Conservation (phyloP, 2,888 invertebrate species). For the Phasia obesa region DNA sequence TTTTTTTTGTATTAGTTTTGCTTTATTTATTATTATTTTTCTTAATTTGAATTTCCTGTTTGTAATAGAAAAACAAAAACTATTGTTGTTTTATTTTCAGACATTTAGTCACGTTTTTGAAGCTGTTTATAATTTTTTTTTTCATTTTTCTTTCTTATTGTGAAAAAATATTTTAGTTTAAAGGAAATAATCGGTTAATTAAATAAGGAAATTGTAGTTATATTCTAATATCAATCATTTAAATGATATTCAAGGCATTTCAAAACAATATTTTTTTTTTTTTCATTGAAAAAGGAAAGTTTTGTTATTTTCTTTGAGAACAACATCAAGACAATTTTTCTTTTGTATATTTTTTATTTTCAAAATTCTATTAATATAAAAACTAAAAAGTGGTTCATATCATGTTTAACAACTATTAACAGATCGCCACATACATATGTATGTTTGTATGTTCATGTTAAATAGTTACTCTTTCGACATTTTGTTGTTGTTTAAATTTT, state of each 20-base stretch:
- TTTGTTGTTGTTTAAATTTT: slow-evolving; percentile 16
- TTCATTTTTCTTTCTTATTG: slow-evolving; percentile 25
- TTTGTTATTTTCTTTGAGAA: too few species aligned
- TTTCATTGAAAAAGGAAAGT: too few species aligned
- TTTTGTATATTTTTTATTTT: neutral
- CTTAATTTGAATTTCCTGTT: slow-evolving; percentile 71
- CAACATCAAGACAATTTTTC: too few species aligned
- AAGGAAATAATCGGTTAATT: slow-evolving; percentile 30
- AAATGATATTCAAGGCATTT: too few species aligned
- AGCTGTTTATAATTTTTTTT: slow-evolving; percentile 43
- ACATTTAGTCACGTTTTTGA: slow-evolving; percentile 68
- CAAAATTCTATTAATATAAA: neutral
- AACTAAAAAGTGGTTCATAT: neutral
- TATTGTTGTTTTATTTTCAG: slow-evolving; percentile 38
- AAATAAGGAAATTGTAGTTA: neutral
- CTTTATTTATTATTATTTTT: slow-evolving; percentile 63
- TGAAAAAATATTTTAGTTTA: slow-evolving; percentile 14
- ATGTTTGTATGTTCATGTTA: slow-evolving; percentile 27
- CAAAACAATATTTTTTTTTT: too few species aligned
- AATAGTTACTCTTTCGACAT: slow-evolving; percentile 16
- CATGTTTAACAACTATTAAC: slow-evolving; percentile 28
- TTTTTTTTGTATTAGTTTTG: slow-evolving; percentile 35
- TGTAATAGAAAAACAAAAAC: slow-evolving; percentile 44
- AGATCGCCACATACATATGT: slow-evolving; percentile 19
- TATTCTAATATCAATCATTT: too few species aligned